Percentiles rank a stretch among this genome's conserved stretches.
Conservation (phyloP, 2,113 vertebrate genomes). For the Sylvia atricapilla region DNA sequence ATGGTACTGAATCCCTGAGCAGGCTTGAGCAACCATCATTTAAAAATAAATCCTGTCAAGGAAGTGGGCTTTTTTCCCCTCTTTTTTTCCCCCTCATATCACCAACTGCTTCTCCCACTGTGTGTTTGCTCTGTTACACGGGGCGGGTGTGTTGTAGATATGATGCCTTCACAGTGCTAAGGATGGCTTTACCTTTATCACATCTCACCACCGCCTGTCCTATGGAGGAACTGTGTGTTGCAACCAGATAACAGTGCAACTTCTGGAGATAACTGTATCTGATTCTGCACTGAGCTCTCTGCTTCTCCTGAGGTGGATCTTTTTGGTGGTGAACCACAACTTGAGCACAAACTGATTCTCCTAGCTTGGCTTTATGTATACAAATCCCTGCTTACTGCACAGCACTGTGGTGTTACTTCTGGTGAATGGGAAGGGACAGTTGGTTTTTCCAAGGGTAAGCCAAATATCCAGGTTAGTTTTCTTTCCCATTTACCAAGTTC, state of each 20-base stretch:
- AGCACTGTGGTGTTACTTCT: fast-evolving
- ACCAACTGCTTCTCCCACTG: background rate
- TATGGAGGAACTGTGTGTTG: background rate
- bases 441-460: background rate
- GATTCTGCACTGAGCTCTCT: background rate
- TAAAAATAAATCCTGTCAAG: constrained; percentile 33
- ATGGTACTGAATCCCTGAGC: background rate
- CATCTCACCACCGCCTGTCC: fast-evolving
- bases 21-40: background rate
- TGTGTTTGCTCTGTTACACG: background rate
- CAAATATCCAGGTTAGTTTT: background rate
- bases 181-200: background rate
- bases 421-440: background rate
- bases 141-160: background rate
- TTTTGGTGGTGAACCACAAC: background rate
- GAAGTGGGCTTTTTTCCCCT: background rate
- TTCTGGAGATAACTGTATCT: background rate
- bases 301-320: background rate
- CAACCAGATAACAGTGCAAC: background rate
- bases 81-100: background rate
- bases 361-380: fast-evolving
- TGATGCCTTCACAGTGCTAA: fast-evolving
- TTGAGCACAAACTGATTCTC: background rate
- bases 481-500: background rate
- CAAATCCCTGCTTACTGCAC: background rate